Evolutionary conservation across 2,888 invertebrate species (phyloP), one percentile per base, ranked within the genome.

Genomic region (Fabriciana adippe): DNA sequence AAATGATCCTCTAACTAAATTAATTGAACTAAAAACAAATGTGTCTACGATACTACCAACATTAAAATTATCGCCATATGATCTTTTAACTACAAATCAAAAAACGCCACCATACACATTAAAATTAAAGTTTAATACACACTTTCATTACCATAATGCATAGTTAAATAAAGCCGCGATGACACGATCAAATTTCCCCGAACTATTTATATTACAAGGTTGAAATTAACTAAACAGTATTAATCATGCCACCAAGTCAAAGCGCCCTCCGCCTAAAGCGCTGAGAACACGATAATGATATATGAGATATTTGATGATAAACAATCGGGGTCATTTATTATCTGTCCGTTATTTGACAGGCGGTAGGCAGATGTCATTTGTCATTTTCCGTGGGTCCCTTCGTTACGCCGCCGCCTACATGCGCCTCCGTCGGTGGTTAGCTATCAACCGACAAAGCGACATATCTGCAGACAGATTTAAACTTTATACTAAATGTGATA

Each of bases 331-430:
- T 93, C 94, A 94, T 94, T 94, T 94, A 94, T 94, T 94, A 94
- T 94, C 92, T 93, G 93, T 92, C 93, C 92, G 93, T 93, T 94
- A 94, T 94, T 94, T 93, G 94, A 94, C 94, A 94, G 93, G 94
- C 93, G 93, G 92, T 92, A 93, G 94, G 93, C 94, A 94, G 94
- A 93, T 94, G 94, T 94, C 94, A 93, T 94, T 94, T 94, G 94
- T 94, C 94, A 94, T 94, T 92, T 91, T 91, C 93, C 93, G 87
- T 85, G 84, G 89, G 92, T 90, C 92, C 92, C 91, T 92, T 90
- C 90, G 90, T 92, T 91, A 92, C 92, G 90, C 79, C 79, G 80
- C 81, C 84, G 85, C 86, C 85, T 84, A 85, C 86, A 85, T 83
- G 87, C 86, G 91, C 92, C 92, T 92, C 91, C 84, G 86, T 88